Evolutionary conservation across 2,113 vertebrate species (phyloP), one percentile per base, ranked within the genome.

Genomic region (Sisor rabdophorus): DNA sequence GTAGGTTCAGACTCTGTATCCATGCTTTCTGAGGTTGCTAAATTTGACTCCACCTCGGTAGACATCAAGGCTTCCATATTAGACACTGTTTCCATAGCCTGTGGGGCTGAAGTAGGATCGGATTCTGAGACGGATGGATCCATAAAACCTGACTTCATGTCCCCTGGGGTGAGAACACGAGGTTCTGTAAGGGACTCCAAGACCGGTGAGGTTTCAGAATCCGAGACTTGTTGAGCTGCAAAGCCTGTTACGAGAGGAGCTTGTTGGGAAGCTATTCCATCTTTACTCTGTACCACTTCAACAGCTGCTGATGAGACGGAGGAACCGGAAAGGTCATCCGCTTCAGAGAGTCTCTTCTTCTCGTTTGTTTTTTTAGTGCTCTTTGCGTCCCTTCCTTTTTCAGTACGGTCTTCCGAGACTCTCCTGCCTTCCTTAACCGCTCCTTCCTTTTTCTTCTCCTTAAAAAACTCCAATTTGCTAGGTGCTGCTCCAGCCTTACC

Each of bases 391-490:
- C 80, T 80, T 8, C 74, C 28, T 64, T 86, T 91, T 36, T 89
- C 88, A 0, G 72, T 70, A 0, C 87, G 86, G 26, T 95, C 94
- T 13, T 95, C 94, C 0, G 80, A 28, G 32, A 83, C 89, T 63
- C 78, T 87, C 28, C 24, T 86, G 11, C 94, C 93, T 2, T 96
- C 95, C 75, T 93, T 98, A 2, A n/a, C n/a, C 36, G n/a, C 81
- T 11, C 71, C 87, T 10, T 91, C 88, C 80, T 90, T 95, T 80
- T 88, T 96, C 76, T 85, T 78, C 24, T 96, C 95, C 77, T 94
- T 90, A 84, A 81, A 76, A 71, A 73, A 19, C 28, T 91, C 90
- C 0, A 73, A 47, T 82, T 87, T 90, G 79, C 78, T 40, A 64
- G 81, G n/a, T 0, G 90, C 81, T 24, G 89, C 90, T 61, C 84